Evolutionary conservation across 2,797 vertebrate species (phyloP), one percentile per base, ranked within the genome.

Genomic region (Rhinatrema bivittatum): DNA sequence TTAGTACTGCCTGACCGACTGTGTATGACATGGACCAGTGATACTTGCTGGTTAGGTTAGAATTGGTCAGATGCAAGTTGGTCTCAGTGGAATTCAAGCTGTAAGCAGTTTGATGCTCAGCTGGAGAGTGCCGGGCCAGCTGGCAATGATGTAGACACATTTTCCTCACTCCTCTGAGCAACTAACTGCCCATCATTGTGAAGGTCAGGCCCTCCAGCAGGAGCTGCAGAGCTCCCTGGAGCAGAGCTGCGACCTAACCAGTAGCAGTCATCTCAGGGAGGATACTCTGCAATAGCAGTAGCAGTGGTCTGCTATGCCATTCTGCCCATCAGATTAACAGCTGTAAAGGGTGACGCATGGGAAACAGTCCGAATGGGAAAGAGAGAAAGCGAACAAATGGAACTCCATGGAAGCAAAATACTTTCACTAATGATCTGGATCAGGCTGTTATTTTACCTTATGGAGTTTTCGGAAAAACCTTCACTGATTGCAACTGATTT

Each of bases 141-240:
- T 46, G 50, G 53, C n/a, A 27, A 46, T 57, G 60, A 60, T 55
- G 51, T 27, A 46, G 52, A 56, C 46, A 57, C 39, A 48, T 38
- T 44, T 50, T 46, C 52, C 54, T 71, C 62, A 53, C 54, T 46
- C 35, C 63, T 51, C 32, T 51, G 51, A 60, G 55, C 53, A 64
- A 54, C 46, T 53, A 69, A 58, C 33, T 1, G 51, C 54, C 48
- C 50, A 46, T 36, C 57, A 48, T 40, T 52, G 71, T 59, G 23
- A 36, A 41, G 51, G 58, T 35, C 33, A 53, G 50, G 30, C 29
- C 47, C 29, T 53, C 53, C 50, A 50, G 45, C 5, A 1, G 53
- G 15, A 47, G 29, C 30, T 16, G 16, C 12, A 43, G 29, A 50
- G 33, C 37, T 38, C 29, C 42, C 23, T 33, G 35, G 59, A 48